Percentiles rank a stretch among this genome's conserved stretches.
Conservation (phyloP, 2,113 vertebrate species). For the Apteryx owenii region DNA sequence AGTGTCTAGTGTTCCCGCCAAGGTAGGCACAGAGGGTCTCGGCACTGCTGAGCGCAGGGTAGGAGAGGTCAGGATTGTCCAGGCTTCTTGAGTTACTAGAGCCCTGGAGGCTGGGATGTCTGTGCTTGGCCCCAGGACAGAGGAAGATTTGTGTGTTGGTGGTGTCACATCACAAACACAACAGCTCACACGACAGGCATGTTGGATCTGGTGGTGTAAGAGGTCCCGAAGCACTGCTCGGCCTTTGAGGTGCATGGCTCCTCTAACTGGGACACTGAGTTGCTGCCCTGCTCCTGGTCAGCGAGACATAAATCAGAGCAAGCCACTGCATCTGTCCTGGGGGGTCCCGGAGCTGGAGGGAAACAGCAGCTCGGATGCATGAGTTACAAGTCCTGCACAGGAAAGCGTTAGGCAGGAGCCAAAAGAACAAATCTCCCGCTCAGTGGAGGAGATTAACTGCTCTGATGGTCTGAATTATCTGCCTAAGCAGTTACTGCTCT, state of each 20-base stretch:
- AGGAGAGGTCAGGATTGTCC: fast-evolving
- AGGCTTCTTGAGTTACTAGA: neutral
- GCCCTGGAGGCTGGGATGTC: neutral
- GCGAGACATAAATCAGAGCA: neutral
- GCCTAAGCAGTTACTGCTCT: neutral
- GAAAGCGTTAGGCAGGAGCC: neutral
- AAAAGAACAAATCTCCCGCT: neutral
- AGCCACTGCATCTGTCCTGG: neutral
- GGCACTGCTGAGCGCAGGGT: fast-evolving
- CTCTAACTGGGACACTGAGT: neutral
- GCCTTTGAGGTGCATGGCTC: neutral
- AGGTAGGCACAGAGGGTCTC: neutral
- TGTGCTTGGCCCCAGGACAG: neutral
- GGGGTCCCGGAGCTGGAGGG: neutral
- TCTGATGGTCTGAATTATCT: neutral
- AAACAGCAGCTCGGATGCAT: neutral
- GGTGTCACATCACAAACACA: neutral
- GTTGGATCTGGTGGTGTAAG: neutral
- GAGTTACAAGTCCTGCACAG: neutral
- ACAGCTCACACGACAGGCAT: neutral
- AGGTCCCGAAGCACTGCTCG: neutral
- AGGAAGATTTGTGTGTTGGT: neutral
- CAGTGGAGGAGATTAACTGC: neutral
- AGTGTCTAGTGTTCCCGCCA: neutral
- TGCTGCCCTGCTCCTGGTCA: neutral